Evolutionary conservation across 2,888 invertebrate genomes (phyloP).

Genomic region (Pediacus dermestoides): DNA sequence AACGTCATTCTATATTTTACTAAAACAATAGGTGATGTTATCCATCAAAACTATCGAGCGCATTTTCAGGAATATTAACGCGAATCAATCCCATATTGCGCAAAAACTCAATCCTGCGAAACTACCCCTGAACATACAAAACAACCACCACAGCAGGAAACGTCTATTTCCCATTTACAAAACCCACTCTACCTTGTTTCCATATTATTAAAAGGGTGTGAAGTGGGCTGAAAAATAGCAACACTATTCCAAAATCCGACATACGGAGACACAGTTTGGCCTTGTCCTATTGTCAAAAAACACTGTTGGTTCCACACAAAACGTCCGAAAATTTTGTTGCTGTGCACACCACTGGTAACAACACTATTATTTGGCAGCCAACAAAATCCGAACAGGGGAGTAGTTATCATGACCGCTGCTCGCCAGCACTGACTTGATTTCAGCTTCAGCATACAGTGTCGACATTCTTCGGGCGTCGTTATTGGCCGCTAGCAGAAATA

Average conservation of each 20-base stretch:
- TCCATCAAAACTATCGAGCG: too few relatives aligned
- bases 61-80: too few relatives aligned
- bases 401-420: conserved; percentile 53
- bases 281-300: conserved; percentile 42
- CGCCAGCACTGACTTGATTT: conserved; percentile 48
- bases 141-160: conserved; percentile 12
- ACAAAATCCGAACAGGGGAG: conserved; percentile 51
- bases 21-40: too few relatives aligned
- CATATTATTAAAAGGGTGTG: conserved; percentile 41
- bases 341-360: conserved; percentile 20
- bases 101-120: too few relatives aligned
- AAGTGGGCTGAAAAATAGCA: conserved; percentile 41
- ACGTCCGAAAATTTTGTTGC: conserved; percentile 35
- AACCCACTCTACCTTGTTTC: conserved; percentile 42
- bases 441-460: too few relatives aligned
- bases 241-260: conserved; percentile 48
- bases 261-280: conserved; percentile 44
- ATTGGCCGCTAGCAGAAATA: conserved; percentile 40
- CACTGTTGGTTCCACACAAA: conserved; percentile 46
- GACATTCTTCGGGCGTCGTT: conserved; percentile 21
- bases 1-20: too few relatives aligned
- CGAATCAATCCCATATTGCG: too few relatives aligned
- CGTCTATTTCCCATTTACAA: too few relatives aligned
- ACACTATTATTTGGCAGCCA: conserved; percentile 49
- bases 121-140: too few relatives aligned